Evolutionary conservation across 2,113 vertebrate genomes (phyloP).

Genomic region (Cervus canadensis): DNA sequence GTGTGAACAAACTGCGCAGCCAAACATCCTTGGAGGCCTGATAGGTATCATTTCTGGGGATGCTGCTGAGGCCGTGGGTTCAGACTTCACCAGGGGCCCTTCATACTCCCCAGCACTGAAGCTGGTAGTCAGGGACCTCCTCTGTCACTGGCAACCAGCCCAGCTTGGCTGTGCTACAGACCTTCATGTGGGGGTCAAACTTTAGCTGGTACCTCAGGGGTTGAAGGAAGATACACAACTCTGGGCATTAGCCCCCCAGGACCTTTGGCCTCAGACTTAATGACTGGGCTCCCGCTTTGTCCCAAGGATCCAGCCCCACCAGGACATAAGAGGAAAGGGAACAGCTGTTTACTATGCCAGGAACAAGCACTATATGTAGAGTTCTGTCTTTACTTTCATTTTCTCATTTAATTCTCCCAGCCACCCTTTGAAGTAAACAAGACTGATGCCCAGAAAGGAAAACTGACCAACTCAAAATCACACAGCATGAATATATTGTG

Average conservation of each 20-base stretch:
- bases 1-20: not conserved
- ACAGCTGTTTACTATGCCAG: not conserved
- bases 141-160: not conserved
- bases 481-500: not conserved
- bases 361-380: not conserved
- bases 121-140: not conserved
- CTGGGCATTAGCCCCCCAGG: not conserved
- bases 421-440: not conserved
- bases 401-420: conserved; percentile 11
- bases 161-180: not conserved
- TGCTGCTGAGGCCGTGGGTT: not conserved
- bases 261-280: not conserved
- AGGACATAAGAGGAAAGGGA: not conserved
- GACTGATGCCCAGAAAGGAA: not conserved
- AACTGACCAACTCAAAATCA: not conserved
- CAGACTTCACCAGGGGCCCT: not conserved
- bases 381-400: not conserved
- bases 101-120: not conserved
- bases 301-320: not conserved
- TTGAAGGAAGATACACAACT: not conserved
- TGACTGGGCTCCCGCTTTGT: not conserved
- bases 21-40: not conserved
- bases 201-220: not conserved
- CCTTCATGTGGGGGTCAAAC: not conserved
- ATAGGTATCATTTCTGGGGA: not conserved